phyloP scores from a whole-genome alignment of 2,888 invertebrate genomes.

The Dryobota labecula region DNA sequence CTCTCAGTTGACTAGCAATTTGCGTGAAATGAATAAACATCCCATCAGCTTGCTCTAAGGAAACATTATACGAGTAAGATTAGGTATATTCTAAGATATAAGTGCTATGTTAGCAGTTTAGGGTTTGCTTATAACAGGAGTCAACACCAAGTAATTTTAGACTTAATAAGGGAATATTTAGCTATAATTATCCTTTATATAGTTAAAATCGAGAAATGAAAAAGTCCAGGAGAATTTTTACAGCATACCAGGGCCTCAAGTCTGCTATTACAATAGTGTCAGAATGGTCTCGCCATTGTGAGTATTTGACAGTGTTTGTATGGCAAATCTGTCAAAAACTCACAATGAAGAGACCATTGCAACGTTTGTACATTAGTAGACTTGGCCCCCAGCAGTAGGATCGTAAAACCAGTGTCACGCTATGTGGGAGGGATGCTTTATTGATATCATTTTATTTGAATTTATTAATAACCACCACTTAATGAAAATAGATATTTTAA shows the following conservation, averaged over 20 bases:
- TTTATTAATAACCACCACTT: slow-evolving; percentile 1
- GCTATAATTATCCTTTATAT: background rate
- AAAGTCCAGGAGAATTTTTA: background rate
- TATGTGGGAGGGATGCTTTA: background rate
- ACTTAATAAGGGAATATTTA: background rate
- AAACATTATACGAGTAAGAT: slow-evolving; percentile 9
- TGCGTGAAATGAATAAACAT: slow-evolving; percentile 23
- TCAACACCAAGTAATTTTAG: too few relatives aligned
- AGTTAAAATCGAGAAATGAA: background rate
- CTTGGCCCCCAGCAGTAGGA: too few relatives aligned
- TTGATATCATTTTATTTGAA: background rate
- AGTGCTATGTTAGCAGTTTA: background rate
- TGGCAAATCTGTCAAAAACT: too few relatives aligned
- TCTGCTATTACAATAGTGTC: too few relatives aligned
- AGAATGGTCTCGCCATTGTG: too few relatives aligned
- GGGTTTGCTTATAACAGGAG: background rate
- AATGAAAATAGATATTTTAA: slow-evolving; percentile 13
- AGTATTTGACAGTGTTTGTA: too few relatives aligned
- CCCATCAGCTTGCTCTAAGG: slow-evolving; percentile 10
- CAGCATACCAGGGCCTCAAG: too few relatives aligned
- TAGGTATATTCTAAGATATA: background rate
- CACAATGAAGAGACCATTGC: too few relatives aligned
- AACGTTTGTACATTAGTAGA: too few relatives aligned
- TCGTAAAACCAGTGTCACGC: background rate
- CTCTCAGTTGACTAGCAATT: slow-evolving; percentile 23